Evolutionary conservation across 2,113 vertebrate genomes (phyloP).

Genomic region (Pseudois nayaur): DNA sequence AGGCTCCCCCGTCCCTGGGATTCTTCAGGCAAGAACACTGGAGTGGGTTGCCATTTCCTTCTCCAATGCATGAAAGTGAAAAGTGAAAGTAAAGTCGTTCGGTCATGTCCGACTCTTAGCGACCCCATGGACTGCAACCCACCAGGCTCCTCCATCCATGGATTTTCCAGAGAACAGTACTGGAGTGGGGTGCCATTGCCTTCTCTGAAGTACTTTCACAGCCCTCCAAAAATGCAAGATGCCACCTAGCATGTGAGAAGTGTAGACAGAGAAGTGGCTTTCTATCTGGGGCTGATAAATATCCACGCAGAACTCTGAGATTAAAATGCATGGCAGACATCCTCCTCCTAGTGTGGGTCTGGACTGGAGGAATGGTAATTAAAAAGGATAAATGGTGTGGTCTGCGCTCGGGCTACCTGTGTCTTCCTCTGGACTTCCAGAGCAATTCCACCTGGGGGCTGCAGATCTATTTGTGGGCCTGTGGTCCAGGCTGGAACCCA

Average conservation of each 20-base stretch:
- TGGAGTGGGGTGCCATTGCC: too few relatives aligned
- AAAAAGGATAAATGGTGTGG: conserved; percentile 79
- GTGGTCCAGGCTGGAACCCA: not conserved
- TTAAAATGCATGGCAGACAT: conserved; percentile 83
- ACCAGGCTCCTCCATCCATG: too few relatives aligned
- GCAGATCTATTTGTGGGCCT: not conserved
- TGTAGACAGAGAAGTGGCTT: conserved; percentile 86
- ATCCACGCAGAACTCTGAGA: conserved; percentile 81
- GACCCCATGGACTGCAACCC: too few relatives aligned
- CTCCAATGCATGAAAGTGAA: too few relatives aligned
- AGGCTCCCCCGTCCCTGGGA: too few relatives aligned
- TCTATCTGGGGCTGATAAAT: conserved; percentile 87
- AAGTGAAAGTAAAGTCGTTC: too few relatives aligned
- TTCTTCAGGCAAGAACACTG: too few relatives aligned
- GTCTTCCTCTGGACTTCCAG: conserved; percentile 68
- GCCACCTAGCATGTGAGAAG: conserved; percentile 87
- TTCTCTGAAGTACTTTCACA: conserved; percentile 77
- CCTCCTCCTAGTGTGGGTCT: conserved; percentile 75
- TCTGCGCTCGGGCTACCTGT: conserved; percentile 58
- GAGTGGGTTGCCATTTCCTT: too few relatives aligned
- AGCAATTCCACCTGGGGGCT: conserved; percentile 66
- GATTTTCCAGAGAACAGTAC: too few relatives aligned
- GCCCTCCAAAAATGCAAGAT: conserved; percentile 80
- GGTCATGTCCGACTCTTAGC: too few relatives aligned
- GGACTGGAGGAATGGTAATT: conserved; percentile 78